phyloP scores from a whole-genome alignment of 1,140 invertebrate species.

The Prorops nasuta region DNA sequence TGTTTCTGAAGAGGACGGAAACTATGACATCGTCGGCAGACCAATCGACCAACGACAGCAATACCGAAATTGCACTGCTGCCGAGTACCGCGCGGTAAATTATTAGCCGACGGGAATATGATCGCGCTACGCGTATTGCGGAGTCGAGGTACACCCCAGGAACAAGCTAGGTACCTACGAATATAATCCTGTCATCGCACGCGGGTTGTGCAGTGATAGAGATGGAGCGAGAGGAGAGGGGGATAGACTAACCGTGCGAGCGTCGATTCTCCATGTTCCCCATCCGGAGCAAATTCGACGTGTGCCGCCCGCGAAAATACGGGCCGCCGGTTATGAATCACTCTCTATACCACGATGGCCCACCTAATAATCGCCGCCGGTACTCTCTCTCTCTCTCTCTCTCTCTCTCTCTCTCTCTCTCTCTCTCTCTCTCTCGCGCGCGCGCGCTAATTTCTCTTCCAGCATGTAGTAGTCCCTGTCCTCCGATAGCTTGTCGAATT shows the following conservation, averaged over 20 bases:
- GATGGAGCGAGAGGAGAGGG: slow-evolving; percentile 3
- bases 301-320: slow-evolving; percentile 42
- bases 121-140: slow-evolving; percentile 43
- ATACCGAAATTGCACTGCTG: slow-evolving; percentile 8
- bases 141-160: slow-evolving; percentile 36
- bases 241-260: slow-evolving; percentile 1
- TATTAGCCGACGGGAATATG: slow-evolving; percentile 47
- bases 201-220: slow-evolving; percentile 12
- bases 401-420: too few species aligned
- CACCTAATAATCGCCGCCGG: slow-evolving; percentile 50
- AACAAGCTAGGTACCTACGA: slow-evolving; percentile 44
- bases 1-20: too few species aligned
- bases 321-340: slow-evolving; percentile 49
- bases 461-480: too few species aligned
- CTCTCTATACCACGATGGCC: slow-evolving; percentile 24
- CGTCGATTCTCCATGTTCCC: slow-evolving; percentile 46
- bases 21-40: slow-evolving; percentile 17
- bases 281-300: slow-evolving; percentile 48
- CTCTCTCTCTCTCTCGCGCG: too few species aligned
- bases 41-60: slow-evolving; percentile 19
- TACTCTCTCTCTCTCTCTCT: too few species aligned
- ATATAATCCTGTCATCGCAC: slow-evolving; percentile 51
- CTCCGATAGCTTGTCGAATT: too few species aligned
- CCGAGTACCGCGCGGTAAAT: slow-evolving; percentile 36
- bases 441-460: slow-evolving; percentile 43